phyloP scores from a whole-genome alignment of 37 sponge, comb jelly and placozoan genomes.

The Crambe crambe region DNA sequence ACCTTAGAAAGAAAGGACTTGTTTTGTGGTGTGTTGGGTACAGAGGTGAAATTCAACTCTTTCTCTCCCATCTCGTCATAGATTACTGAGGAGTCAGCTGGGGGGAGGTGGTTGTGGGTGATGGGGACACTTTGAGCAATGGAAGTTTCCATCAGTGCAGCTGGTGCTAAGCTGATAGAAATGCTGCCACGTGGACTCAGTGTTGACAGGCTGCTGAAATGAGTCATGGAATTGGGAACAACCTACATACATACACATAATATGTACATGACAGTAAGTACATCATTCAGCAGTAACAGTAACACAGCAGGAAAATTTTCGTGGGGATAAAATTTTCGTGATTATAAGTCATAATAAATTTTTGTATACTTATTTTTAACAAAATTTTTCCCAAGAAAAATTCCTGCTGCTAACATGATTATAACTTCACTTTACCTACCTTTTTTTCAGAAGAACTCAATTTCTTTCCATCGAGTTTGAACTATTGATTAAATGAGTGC shows the following conservation, averaged over 20 bases:
- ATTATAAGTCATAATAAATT: too few relatives aligned
- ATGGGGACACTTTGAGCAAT: neutral
- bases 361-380: too few relatives aligned
- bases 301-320: too few relatives aligned
- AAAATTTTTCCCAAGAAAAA: too few relatives aligned
- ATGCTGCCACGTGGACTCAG: neutral
- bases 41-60: neutral
- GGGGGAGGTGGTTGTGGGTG: neutral
- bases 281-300: too few relatives aligned
- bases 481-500: slow-evolving; percentile 7
- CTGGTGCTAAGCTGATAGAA: neutral
- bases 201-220: neutral
- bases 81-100: neutral
- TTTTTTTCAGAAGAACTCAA: slow-evolving; percentile 47
- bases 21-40: neutral
- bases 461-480: slow-evolving; percentile 61
- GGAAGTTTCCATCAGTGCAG: neutral
- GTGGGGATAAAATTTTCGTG: too few relatives aligned
- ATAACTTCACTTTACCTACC: slow-evolving; percentile 28
- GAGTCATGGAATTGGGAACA: slow-evolving; percentile 37
- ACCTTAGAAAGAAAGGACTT: neutral
- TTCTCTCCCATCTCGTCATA: neutral
- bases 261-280: too few relatives aligned
- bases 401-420: too few relatives aligned
- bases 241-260: too few relatives aligned